Conservation (phyloP, 2,113 vertebrate species). For the Calyptommatus sinebrachiatus region DNA sequence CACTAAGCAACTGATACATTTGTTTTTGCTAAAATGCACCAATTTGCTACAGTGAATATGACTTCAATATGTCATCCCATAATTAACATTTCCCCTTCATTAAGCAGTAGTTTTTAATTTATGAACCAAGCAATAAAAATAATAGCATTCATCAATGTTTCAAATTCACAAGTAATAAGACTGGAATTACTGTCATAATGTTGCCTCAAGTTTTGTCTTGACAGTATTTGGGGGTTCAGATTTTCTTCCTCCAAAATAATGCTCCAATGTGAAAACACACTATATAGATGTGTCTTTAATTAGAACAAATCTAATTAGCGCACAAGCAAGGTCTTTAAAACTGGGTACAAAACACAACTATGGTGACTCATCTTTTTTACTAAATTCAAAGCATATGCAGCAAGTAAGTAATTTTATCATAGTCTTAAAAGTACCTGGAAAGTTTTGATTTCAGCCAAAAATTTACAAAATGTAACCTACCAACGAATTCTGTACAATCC, state of each 20-base stretch:
- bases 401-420: background rate
- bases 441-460: conserved; percentile 9
- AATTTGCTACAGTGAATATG: conserved; percentile 79
- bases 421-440: conserved; percentile 16
- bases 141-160: conserved; percentile 67
- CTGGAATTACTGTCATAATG: conserved; percentile 65
- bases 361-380: conserved; percentile 21
- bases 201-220: conserved; percentile 45
- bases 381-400: conserved; percentile 10
- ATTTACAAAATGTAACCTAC: background rate
- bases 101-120: conserved; percentile 78
- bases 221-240: conserved; percentile 36
- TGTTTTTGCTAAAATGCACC: conserved; percentile 42
- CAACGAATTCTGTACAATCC: background rate
- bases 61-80: conserved; percentile 81
- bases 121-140: conserved; percentile 69
- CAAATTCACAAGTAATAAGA: conserved; percentile 58
- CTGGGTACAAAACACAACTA: conserved; percentile 39
- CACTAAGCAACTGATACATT: conserved; percentile 72
- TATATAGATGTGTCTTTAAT: background rate
- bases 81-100: conserved; percentile 80
- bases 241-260: conserved; percentile 29
- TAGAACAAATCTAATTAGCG: conserved; percentile 22
- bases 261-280: conserved; percentile 23
- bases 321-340: conserved; percentile 21